Conservation (phyloP, 2,797 vertebrate genomes). For the Gambelia wislizenii region DNA sequence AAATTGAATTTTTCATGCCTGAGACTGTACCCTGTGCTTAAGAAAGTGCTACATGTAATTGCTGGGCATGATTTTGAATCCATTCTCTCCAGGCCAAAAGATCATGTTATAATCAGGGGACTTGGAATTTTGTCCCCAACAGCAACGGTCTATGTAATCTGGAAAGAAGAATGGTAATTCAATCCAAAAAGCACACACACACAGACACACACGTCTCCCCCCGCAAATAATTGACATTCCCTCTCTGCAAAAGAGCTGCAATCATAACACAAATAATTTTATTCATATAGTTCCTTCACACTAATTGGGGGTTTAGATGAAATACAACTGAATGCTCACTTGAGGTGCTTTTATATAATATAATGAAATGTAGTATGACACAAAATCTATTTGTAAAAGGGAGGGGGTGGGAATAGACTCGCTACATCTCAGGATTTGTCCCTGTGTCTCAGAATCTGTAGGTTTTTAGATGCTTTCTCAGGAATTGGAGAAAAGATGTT, state of each 20-base stretch:
- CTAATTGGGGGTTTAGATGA: background rate
- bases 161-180: background rate
- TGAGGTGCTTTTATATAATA: background rate
- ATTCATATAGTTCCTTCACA: background rate
- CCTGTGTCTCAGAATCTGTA: no score
- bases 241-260: background rate
- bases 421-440: background rate
- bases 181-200: background rate
- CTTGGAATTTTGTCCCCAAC: background rate
- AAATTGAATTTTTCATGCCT: slow-evolving; percentile 58
- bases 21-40: slow-evolving; percentile 22
- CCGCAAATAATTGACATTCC: background rate
- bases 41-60: slow-evolving; percentile 41
- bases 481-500: background rate
- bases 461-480: background rate
- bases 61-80: slow-evolving; percentile 32
- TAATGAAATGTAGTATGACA: background rate
- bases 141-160: background rate
- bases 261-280: background rate
- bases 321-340: background rate
- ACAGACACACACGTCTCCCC: background rate
- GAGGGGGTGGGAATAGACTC: background rate
- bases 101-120: background rate
- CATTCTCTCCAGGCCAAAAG: slow-evolving; percentile 13
- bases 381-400: background rate